Evolutionary conservation across 2,113 vertebrate genomes (phyloP).

Genomic region (Scalopus aquaticus): DNA sequence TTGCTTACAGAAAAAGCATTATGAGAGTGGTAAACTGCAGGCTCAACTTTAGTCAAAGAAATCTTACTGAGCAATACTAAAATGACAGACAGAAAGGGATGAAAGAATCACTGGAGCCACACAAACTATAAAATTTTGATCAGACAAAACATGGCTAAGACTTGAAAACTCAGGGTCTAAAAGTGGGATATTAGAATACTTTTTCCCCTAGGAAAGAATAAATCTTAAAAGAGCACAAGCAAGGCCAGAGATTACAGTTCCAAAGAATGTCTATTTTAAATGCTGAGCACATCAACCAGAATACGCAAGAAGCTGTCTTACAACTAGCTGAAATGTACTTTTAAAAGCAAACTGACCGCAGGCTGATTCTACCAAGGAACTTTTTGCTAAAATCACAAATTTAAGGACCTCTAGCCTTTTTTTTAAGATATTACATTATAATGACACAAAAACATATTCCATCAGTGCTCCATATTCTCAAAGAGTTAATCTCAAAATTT

Average conservation of each 20-base stretch:
- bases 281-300: conserved; percentile 4
- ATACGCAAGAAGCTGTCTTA: neutral
- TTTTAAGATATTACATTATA: neutral
- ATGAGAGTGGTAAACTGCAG: neutral
- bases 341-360: neutral
- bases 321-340: conserved; percentile 6
- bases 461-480: neutral
- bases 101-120: neutral
- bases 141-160: neutral
- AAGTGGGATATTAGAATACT: neutral
- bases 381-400: neutral
- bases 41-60: conserved; percentile 45
- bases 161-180: neutral
- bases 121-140: neutral
- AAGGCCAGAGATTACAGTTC: neutral
- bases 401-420: neutral
- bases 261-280: conserved; percentile 52
- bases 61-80: conserved; percentile 29
- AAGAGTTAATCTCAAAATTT: conserved; percentile 12
- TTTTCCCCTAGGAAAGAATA: neutral
- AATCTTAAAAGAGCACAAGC: neutral
- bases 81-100: neutral
- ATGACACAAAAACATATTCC: neutral
- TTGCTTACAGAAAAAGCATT: conserved; percentile 21
- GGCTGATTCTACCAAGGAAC: neutral